Evolutionary conservation across 2,113 vertebrate genomes (phyloP).

Genomic region (Trematomus loennbergii): DNA sequence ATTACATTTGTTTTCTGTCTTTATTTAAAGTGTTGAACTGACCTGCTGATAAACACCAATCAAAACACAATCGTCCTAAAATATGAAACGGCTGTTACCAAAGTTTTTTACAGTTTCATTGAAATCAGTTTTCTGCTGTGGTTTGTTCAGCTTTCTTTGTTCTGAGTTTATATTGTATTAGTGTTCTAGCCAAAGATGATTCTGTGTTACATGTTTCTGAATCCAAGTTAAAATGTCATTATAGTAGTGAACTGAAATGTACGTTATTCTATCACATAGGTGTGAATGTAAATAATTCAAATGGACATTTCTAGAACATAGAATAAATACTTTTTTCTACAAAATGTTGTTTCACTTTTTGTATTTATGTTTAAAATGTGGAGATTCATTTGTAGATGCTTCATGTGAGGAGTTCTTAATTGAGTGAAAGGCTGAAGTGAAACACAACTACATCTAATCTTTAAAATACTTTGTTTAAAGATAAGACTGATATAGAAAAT

Average conservation of each 20-base stretch:
- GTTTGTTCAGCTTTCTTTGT: not conserved
- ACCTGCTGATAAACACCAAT: not conserved
- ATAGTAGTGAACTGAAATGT: not conserved
- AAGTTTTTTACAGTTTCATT: not conserved
- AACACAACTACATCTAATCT: not conserved
- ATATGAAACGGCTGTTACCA: not conserved
- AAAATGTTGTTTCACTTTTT: not conserved
- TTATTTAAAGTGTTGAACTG: not conserved
- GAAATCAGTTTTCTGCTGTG: not conserved
- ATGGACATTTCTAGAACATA: not conserved
- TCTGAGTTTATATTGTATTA: not conserved
- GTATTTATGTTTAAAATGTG: not conserved
- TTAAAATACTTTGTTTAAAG: too few species aligned
- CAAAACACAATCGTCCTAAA: not conserved
- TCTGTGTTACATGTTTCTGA: not conserved
- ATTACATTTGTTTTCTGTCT: too few species aligned
- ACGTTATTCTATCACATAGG: not conserved
- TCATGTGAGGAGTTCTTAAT: not conserved
- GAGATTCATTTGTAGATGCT: not conserved
- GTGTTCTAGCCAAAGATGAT: conserved; percentile 27
- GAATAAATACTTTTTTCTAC: conserved; percentile 46
- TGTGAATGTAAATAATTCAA: not conserved
- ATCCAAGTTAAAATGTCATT: not conserved
- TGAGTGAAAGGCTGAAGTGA: not conserved
- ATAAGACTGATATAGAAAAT: not conserved